phyloP scores from a whole-genome alignment of 2,113 vertebrate genomes.

The Trinectes maculatus region DNA sequence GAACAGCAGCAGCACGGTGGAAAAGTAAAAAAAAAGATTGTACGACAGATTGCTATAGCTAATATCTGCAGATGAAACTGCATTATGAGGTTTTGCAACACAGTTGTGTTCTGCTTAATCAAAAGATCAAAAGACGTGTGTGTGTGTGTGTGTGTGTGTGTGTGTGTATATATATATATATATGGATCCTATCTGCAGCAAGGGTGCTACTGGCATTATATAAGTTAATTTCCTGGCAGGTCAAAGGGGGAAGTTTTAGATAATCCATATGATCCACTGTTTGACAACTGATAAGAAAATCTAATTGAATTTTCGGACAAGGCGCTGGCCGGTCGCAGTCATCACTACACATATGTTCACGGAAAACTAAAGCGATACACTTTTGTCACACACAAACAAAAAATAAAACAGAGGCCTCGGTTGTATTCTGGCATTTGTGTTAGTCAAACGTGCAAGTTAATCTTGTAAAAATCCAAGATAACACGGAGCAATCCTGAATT shows the following conservation, averaged over 20 bases:
- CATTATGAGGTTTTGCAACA: constrained; percentile 22
- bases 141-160: no score
- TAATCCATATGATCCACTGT: constrained; percentile 59
- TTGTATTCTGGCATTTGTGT: constrained; percentile 30
- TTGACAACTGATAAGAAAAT: constrained; percentile 57
- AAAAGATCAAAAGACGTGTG: constrained; percentile 52
- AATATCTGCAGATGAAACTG: constrained; percentile 53
- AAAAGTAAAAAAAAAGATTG: constrained; percentile 50
- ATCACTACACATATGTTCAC: constrained; percentile 28
- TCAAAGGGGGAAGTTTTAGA: constrained; percentile 56
- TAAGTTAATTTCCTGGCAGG: constrained; percentile 68
- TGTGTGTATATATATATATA: constrained; percentile 12
- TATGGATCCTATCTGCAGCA: constrained; percentile 26
- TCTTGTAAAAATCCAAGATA: constrained; percentile 56
- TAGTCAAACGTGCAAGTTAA: constrained; percentile 43
- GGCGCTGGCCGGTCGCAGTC: constrained; percentile 46
- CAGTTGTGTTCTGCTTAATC: constrained; percentile 46
- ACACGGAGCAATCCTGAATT: constrained; percentile 53
- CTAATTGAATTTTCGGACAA: constrained; percentile 63
- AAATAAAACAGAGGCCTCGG: constrained; percentile 33
- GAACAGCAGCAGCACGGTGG: constrained; percentile 20
- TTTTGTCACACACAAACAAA: constrained; percentile 7
- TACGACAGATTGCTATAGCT: constrained; percentile 65
- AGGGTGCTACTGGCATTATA: constrained; percentile 36
- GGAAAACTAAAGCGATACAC: constrained; percentile 10